These are phyloP conservation scores for Galerucella nymphaeae DNA, from an alignment of 2,888 invertebrate genomes.

Conservation along the genomic window DNA sequence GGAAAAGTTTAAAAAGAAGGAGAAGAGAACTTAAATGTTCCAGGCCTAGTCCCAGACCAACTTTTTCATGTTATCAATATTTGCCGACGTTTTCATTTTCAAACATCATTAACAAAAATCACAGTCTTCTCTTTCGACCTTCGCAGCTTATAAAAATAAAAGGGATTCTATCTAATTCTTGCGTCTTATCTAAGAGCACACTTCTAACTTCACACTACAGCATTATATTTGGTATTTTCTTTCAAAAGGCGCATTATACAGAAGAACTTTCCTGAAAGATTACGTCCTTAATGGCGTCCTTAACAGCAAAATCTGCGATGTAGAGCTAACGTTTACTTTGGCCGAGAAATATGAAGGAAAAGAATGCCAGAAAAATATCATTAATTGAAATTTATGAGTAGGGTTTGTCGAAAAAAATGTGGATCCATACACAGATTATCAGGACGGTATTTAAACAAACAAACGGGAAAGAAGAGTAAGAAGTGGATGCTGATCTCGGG, in stretches of 20 bases:
- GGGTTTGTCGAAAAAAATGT: constrained; percentile 7
- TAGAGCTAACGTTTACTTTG: constrained; percentile 19
- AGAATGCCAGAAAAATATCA: constrained; percentile 32
- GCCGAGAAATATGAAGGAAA: constrained; percentile 25
- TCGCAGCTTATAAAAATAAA: too few species aligned
- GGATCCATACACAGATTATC: constrained; percentile 11
- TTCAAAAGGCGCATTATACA: constrained; percentile 25
- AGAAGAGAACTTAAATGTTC: too few species aligned
- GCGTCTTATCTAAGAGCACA: too few species aligned
- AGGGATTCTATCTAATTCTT: too few species aligned
- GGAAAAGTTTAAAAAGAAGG: too few species aligned
- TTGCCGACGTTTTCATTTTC: too few species aligned
- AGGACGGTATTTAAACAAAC: not conserved
- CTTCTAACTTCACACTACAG: too few species aligned
- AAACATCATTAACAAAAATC: too few species aligned
- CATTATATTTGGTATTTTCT: constrained; percentile 20
- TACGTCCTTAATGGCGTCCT: constrained; percentile 25
- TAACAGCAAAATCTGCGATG: constrained; percentile 28
- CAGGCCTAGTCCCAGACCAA: too few species aligned
- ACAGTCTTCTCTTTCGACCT: too few species aligned
- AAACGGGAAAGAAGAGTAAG: not conserved
- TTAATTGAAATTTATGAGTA: constrained; percentile 30
- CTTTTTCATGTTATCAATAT: too few species aligned
- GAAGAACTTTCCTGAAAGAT: constrained; percentile 26
- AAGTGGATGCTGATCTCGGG: too few species aligned